Percentiles rank a stretch among this genome's conserved stretches.
Evolutionary conservation across 2,888 invertebrate species (phyloP).

Genomic region (Amphipyra tragopoginis): DNA sequence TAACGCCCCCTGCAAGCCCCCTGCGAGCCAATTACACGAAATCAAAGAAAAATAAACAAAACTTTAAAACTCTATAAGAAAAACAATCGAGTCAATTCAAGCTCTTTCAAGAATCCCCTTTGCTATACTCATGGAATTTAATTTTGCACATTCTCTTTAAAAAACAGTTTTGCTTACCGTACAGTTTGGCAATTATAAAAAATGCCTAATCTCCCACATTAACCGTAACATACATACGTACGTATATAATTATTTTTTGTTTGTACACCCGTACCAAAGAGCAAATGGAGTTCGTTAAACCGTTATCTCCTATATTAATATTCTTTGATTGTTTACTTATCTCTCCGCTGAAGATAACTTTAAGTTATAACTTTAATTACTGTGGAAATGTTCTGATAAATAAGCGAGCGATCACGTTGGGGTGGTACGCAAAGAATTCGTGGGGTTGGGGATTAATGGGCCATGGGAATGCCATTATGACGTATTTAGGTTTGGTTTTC

Average conservation of each 20-base stretch:
- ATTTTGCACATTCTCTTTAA: too few relatives aligned
- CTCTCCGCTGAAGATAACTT: conserved; percentile 70
- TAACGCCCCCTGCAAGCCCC: too few relatives aligned
- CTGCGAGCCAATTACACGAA: too few relatives aligned
- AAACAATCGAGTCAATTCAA: too few relatives aligned
- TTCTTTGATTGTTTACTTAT: conserved; percentile 87
- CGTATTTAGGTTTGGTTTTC: not conserved
- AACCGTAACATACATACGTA: conserved; percentile 19
- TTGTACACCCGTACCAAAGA: conserved; percentile 76
- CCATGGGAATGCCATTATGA: not conserved
- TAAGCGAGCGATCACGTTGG: conserved; percentile 19
- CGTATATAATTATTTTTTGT: conserved; percentile 69
- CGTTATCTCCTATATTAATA: conserved; percentile 79
- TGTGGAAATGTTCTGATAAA: conserved; percentile 53
- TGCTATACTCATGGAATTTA: too few relatives aligned
- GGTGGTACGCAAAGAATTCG: not conserved
- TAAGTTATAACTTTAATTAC: conserved; percentile 61
- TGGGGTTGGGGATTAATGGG: not conserved
- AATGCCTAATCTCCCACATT: conserved; percentile 13
- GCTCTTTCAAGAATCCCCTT: too few relatives aligned
- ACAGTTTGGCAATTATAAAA: conserved; percentile 13
- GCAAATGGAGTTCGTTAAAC: conserved; percentile 81
- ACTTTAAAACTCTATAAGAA: too few relatives aligned
- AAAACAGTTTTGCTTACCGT: too few relatives aligned
- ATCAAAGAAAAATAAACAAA: too few relatives aligned